phyloP scores from a whole-genome alignment of 37 sponge, comb jelly and placozoan species.

The Ianthella basta region DNA sequence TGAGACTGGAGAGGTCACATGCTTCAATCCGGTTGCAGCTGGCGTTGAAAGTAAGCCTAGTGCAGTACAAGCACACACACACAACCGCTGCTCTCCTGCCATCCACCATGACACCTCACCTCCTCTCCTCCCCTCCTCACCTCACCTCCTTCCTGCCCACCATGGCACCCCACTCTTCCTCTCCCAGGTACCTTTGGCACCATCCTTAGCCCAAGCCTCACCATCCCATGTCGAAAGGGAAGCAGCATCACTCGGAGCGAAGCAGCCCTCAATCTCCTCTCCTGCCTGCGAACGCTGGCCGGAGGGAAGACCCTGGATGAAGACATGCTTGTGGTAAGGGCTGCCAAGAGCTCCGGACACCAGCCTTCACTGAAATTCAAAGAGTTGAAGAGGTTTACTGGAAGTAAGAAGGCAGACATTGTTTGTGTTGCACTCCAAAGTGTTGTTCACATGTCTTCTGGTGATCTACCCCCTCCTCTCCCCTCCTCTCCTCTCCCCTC shows the following conservation, averaged over 20 bases:
- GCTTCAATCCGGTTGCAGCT: slow-evolving; percentile 76
- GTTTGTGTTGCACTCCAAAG: not conserved
- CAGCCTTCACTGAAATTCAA: not conserved
- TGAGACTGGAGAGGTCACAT: slow-evolving; percentile 33
- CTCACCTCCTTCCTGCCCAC: too few relatives aligned
- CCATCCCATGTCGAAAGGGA: slow-evolving; percentile 55
- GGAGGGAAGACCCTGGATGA: slow-evolving; percentile 12
- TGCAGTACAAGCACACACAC: too few relatives aligned
- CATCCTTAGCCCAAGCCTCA: slow-evolving; percentile 83
- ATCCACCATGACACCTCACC: too few relatives aligned
- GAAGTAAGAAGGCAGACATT: not conserved
- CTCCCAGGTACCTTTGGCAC: slow-evolving; percentile 66
- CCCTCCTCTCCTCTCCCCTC: not conserved
- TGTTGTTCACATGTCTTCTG: too few relatives aligned
- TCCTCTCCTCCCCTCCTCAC: too few relatives aligned
- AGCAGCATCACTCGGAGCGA: slow-evolving; percentile 68
- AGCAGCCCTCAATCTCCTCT: slow-evolving; percentile 83
- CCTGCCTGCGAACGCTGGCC: slow-evolving; percentile 72
- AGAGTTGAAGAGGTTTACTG: slow-evolving; percentile 40
- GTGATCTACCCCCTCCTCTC: not conserved
- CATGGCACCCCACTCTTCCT: not conserved
- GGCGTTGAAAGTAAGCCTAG: slow-evolving; percentile 52
- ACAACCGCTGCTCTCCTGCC: too few relatives aligned
- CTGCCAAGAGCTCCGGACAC: not conserved
- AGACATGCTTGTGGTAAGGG: not conserved